Base-by-base conservation (phyloP, 2,888 invertebrate species). In the Agrochola litura region DNA sequence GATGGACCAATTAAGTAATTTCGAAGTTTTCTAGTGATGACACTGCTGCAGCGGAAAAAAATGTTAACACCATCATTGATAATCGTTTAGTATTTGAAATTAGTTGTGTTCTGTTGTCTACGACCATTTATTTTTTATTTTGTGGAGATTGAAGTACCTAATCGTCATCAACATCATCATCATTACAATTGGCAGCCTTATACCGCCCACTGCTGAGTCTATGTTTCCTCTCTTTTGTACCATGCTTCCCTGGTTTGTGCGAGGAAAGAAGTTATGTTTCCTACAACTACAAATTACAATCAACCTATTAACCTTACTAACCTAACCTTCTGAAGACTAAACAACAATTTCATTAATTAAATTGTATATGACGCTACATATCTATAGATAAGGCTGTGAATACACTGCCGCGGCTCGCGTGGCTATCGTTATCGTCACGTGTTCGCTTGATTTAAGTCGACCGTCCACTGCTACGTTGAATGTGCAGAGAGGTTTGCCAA, bases 341-440 rank as follows among this genome's bases (percentile, higher is more conserved):
- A 81, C 81, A 75, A 52, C 16, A 1, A 56, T 37, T 49, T 54
- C 1, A 80, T 81, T 67, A 81, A 67, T 67, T 63, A 49, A 46
- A 52, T 37, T 37, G 9, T 66, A 25, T 12, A 61, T 43, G 22
- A 52, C 64, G 63, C 22, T 25, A 25, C 3, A 41, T 52, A 16
- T 22, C 16, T 52, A 61, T 52, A 82, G 41, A 71, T 77, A 67
- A 54, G 8, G n/a, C 9, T 41, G 41, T 58, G 10, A 30, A 9
- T 54, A 41, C 10, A 77, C 63, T 19, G 56, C 6, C 19, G 30
- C 22, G 25, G 52, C 0, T 56, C 70, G 61, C 82, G 77, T 77
- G 61, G 25, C 46, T 16, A 6, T 66, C 14, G 49, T 43, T 58
- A 46, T 5, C 43, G 30, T 67, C 70, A 77, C 83, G 81, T 81